Base-by-base conservation (phyloP, 2,797 vertebrate species). In the Chiroxiphia lanceolata region DNA sequence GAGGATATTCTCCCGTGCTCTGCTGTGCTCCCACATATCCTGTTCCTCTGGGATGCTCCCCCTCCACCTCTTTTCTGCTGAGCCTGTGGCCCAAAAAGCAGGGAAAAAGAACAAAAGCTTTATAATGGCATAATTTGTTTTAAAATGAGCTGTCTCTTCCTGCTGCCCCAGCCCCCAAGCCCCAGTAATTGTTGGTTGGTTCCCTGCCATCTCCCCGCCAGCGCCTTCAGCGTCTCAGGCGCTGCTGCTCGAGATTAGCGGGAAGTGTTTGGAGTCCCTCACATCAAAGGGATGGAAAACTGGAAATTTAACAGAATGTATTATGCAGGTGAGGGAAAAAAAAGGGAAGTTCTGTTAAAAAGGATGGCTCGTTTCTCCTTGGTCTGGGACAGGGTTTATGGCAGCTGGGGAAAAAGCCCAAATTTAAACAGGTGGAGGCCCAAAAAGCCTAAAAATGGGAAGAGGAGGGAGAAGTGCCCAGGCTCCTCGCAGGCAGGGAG, bases 201-300 rank as follows among this genome's bases (percentile, higher is more conserved):
- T 93, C 80, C n/a, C 79, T 94, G 88, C 81, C 86, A 59, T 23
- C n/a, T 75, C 89, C 95, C 86, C 20, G 63, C 82, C 84, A 61
- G 84, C 1, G 61, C 95, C 95, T 87, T 68, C 89, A 72, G 77
- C 80, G 4, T 29, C 64, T 42, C 91, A 61, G 91, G 51, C 61
- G 1, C 84, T 21, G 75, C 95, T 78, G 93, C 5, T 2, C 7
- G 48, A 88, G 92, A 94, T 94, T 87, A 96, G 95, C 2, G 0
- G 82, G 81, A 84, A 45, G 82, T 23, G 10, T 70, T 92, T 70
- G 60, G 92, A 96, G 93, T 65, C 84, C 69, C 57, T 47, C 17
- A 83, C 94, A 95, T 96, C 95, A 97, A 97, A 97, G 91, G 89
- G 65, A 90, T 38, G 72, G 94, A 36, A 93, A 83, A 77, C 80